phyloP scores from a whole-genome alignment of 1,140 invertebrate genomes.

The Apis florea region DNA sequence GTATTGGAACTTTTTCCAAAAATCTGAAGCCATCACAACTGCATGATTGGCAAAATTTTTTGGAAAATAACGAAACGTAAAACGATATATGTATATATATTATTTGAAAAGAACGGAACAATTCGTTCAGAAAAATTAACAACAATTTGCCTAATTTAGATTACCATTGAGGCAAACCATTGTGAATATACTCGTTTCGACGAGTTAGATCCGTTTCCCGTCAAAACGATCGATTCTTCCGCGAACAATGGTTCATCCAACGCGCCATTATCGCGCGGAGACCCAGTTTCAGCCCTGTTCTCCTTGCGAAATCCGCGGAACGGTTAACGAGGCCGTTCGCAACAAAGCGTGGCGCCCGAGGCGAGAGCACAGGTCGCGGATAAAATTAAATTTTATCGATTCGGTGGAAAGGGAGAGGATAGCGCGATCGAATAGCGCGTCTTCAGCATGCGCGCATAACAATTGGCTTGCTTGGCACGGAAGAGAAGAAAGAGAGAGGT shows the following conservation, averaged over 20 bases:
- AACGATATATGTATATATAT: no score
- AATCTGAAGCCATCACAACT: no score
- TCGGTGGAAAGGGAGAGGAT: slow-evolving; percentile 21
- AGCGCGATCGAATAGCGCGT: slow-evolving; percentile 42
- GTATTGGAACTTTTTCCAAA: no score
- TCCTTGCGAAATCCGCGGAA: not conserved
- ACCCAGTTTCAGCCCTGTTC: not conserved
- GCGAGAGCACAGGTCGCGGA: slow-evolving; percentile 11
- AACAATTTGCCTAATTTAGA: no score
- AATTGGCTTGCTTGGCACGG: slow-evolving; percentile 51
- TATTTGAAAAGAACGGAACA: no score
- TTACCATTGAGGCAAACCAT: no score
- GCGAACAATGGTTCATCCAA: not conserved
- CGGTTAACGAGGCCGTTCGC: slow-evolving; percentile 31
- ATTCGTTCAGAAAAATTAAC: no score
- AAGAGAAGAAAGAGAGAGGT: slow-evolving; percentile 8
- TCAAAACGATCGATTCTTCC: not conserved
- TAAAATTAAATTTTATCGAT: slow-evolving; percentile 55
- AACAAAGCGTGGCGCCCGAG: slow-evolving; percentile 4
- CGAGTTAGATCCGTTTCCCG: not conserved
- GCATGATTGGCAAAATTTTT: no score
- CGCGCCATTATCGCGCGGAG: not conserved
- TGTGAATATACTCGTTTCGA: no score
- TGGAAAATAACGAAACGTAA: no score
- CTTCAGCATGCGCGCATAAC: slow-evolving; percentile 51